phyloP scores from a whole-genome alignment of 2,113 vertebrate species.

The Cacatua alba region DNA sequence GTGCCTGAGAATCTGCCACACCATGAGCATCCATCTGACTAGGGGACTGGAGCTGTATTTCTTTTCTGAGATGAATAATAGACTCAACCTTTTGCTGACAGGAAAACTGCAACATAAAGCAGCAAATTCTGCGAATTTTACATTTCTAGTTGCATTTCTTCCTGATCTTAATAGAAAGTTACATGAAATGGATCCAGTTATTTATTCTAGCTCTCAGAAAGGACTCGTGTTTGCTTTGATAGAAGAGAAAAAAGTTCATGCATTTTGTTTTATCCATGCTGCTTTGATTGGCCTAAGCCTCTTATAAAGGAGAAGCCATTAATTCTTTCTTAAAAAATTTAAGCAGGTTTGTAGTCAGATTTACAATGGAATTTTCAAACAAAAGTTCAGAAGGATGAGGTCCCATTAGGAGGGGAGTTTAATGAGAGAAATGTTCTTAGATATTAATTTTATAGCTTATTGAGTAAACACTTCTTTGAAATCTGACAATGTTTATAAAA shows the following conservation, averaged over 20 bases:
- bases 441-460: constrained; percentile 9
- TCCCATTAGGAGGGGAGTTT: background rate
- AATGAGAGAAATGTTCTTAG: background rate
- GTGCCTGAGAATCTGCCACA: background rate
- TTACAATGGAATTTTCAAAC: constrained; percentile 27
- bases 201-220: background rate
- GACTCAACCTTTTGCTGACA: background rate
- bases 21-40: background rate
- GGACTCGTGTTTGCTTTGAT: background rate
- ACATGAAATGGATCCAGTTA: background rate
- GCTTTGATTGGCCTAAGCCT: background rate
- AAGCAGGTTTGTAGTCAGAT: background rate
- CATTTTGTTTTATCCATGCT: constrained; percentile 20
- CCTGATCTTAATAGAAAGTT: background rate
- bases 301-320: background rate
- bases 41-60: background rate
- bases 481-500: constrained; percentile 51
- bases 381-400: constrained; percentile 26
- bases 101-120: background rate
- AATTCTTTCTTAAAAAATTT: background rate
- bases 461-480: constrained; percentile 51
- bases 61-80: background rate
- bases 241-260: background rate
- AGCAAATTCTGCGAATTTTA: background rate
- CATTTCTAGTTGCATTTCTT: background rate